Evolutionary conservation across 2,888 invertebrate genomes (phyloP).

Genomic region (Acanthopleura granulata): DNA sequence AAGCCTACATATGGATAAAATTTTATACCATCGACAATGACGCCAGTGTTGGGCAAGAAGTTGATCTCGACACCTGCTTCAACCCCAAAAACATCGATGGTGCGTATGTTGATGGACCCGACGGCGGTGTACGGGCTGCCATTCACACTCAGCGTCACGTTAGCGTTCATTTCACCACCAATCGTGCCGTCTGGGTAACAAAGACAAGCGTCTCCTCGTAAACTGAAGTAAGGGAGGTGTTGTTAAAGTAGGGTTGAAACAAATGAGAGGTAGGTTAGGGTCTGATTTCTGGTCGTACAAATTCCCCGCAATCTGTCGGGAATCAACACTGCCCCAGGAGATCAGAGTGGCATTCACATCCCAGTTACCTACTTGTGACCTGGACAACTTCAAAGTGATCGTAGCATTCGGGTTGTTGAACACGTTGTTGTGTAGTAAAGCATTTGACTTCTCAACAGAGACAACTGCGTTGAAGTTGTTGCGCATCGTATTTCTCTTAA

Average conservation of each 20-base stretch:
- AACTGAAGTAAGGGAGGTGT: constrained; percentile 26
- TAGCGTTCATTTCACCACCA: constrained; percentile 28
- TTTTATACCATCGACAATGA: constrained; percentile 26
- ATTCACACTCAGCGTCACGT: constrained; percentile 19
- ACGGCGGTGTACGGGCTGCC: constrained; percentile 31
- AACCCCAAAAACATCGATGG: constrained; percentile 23
- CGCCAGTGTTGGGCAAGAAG: constrained; percentile 25
- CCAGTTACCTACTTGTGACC: background rate
- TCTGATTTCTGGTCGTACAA: constrained; percentile 32
- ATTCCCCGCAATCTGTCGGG: constrained; percentile 23
- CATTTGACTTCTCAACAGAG: constrained; percentile 17
- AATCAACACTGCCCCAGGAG: constrained; percentile 33
- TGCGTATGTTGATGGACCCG: constrained; percentile 28
- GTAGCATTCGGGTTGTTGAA: constrained; percentile 28
- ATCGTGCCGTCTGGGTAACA: constrained; percentile 27
- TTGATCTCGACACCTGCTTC: constrained; percentile 31
- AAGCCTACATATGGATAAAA: constrained; percentile 12
- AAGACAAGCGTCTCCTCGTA: constrained; percentile 24
- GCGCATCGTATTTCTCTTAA: background rate
- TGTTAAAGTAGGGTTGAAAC: constrained; percentile 30
- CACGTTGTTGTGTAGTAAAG: constrained; percentile 27
- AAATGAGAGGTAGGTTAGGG: constrained; percentile 23
- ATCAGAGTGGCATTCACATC: constrained; percentile 31
- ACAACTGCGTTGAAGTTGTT: constrained; percentile 28
- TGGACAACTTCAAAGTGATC: constrained; percentile 25